Evolutionary conservation across 2,797 vertebrate species (phyloP), one percentile per base, ranked within the genome.

Genomic region (Spondyliosoma cantharus): DNA sequence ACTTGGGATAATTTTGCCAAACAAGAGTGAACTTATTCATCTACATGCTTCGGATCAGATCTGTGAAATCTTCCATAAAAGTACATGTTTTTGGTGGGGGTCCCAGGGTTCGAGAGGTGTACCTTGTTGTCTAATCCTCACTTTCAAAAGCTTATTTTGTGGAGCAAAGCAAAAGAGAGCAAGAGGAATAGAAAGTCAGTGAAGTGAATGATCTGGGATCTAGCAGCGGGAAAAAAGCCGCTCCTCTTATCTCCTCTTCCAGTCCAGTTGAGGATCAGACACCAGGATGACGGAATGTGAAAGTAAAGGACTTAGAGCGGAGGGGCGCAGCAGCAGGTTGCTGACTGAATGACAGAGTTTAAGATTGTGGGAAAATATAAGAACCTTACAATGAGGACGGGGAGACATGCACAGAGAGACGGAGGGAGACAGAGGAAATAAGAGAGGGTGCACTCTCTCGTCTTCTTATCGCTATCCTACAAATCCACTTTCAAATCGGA

Each of bases 401-500:
- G 20, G 50, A 70, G 50, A 46, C 68, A 56, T 62, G 72, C 58
- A 62, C 20, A 32, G 50, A 19, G 25, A 14, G 29, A 37, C 58
- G 48, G 42, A 65, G 27, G 13, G 43, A 62, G 20, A 42, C 45
- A 45, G 64, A 48, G 29, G 17, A 59, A 75, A 82, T 59, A 68
- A 80, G 70, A 78, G 57, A 24, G 75, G 17, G n/a, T 15, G 43
- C 0, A 3, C 37, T 60, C 2, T 5, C 67, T 76, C 22, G 14
- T 76, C 69, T 58, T 68, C 62, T 81, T 81, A 84, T 89, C 86
- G 70, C 46, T 58, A 46, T 4, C 53, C 54, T 59, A 50, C 74
- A 76, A 87, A 89, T 83, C 79, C 82, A 84, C 74, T 75, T 83
- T 82, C 22, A 81, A 78, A 84, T 80, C 17, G 45, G 14, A 70